A percentile compares a stretch with the other conserved stretches of the same genome.
These are phyloP conservation scores for Deroptyus accipitrinus DNA, from an alignment of 2,113 vertebrate species.

Conservation along the genomic window DNA sequence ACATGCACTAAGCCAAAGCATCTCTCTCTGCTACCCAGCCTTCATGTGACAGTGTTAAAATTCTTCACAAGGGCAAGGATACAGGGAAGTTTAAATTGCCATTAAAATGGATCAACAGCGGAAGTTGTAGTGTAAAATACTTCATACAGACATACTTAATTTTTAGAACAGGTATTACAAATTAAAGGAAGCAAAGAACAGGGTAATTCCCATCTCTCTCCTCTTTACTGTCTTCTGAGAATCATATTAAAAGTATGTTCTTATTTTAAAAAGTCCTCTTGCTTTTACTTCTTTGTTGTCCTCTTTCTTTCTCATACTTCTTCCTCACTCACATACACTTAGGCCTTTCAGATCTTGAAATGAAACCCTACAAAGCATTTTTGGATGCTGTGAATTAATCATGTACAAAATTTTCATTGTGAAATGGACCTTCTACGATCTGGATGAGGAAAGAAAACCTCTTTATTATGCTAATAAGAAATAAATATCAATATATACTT, in stretches of 20 bases:
- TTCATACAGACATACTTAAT: not conserved
- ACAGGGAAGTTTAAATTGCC: not conserved
- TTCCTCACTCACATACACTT: not conserved
- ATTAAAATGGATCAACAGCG: not conserved
- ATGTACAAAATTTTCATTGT: not conserved
- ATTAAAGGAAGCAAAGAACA: not conserved
- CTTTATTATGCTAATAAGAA: not conserved
- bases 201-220: not conserved
- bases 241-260: not conserved
- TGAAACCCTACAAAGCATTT: not conserved
- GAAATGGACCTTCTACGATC: not conserved
- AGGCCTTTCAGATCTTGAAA: not conserved
- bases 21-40: not conserved
- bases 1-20: not conserved
- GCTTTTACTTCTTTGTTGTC: not conserved
- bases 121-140: not conserved
- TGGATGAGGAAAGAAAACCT: not conserved
- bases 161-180: not conserved
- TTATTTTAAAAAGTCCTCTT: not conserved
- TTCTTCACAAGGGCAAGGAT: not conserved
- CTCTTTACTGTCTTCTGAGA: not conserved
- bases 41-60: not conserved
- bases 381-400: not conserved
- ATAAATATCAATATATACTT: slow-evolving; percentile 11
- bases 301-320: not conserved